These are phyloP conservation scores for Drosophila monieri DNA, from an alignment of 2,888 invertebrate species.

Conservation along the genomic window DNA sequence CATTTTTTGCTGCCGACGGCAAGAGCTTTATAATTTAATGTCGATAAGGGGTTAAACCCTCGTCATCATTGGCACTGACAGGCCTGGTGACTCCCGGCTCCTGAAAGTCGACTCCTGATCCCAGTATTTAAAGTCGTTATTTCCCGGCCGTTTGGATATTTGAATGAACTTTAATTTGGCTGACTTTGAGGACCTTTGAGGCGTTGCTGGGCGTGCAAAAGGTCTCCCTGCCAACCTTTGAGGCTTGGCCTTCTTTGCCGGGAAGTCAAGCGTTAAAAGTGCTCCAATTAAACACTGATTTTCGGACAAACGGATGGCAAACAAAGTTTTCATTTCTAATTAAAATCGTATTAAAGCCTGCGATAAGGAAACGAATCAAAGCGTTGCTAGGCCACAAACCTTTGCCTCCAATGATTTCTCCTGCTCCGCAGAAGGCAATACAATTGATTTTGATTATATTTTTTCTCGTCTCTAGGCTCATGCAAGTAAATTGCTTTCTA, in stretches of 20 bases:
- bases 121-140: conserved; percentile 1
- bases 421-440: conserved; percentile 25
- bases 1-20: conserved; percentile 11
- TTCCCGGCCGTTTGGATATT: conserved; percentile 13
- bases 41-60: conserved; percentile 33
- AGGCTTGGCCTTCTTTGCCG: background rate
- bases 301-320: conserved; percentile 31
- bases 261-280: conserved; percentile 48
- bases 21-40: conserved; percentile 17
- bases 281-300: conserved; percentile 46
- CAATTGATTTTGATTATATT: conserved; percentile 43
- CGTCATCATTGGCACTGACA: conserved; percentile 35
- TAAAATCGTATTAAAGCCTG: conserved; percentile 48
- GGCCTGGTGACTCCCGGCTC: conserved; percentile 9
- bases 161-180: conserved; percentile 35
- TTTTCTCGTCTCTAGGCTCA: conserved; percentile 7
- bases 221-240: background rate
- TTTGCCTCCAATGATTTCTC: conserved; percentile 38
- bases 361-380: conserved; percentile 36
- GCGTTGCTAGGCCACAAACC: conserved; percentile 40
- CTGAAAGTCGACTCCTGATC: conserved; percentile 7
- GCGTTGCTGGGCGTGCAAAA: background rate
- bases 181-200: conserved; percentile 28
- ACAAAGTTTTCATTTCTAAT: conserved; percentile 53
- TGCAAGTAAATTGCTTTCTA: conserved; percentile 50